Evolutionary conservation across 1,140 invertebrate species (phyloP).

Genomic region (Acromyrmex echinatior): DNA sequence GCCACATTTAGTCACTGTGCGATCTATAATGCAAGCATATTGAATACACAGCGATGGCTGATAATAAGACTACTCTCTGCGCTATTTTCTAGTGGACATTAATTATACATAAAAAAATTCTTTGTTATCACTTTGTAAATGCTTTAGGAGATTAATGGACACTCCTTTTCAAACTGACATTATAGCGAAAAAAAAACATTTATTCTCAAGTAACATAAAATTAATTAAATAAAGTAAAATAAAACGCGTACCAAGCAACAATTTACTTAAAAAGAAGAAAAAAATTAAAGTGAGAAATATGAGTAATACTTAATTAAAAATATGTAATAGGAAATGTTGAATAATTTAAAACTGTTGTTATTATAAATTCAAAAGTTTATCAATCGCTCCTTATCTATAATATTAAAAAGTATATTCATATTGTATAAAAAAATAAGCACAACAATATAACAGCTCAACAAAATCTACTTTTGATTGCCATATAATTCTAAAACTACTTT

Average conservation of each 20-base stretch:
- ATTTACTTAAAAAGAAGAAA: not conserved
- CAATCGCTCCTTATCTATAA: not conserved
- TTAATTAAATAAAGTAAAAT: constrained; percentile 22
- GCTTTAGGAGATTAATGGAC: not conserved
- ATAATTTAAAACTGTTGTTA: not conserved
- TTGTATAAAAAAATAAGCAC: not conserved
- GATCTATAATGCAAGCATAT: not conserved
- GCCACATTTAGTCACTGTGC: not conserved
- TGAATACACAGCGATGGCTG: too few relatives aligned
- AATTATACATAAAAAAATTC: not conserved
- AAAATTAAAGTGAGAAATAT: not conserved
- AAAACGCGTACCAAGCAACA: too few relatives aligned
- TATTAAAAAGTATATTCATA: not conserved
- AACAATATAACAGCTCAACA: not conserved
- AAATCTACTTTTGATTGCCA: not conserved
- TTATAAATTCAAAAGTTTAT: not conserved
- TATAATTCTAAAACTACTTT: not conserved
- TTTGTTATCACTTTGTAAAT: not conserved
- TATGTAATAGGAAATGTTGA: not conserved
- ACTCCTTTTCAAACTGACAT: not conserved
- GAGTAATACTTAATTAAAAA: not conserved
- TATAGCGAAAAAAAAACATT: not conserved
- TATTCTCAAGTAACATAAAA: not conserved
- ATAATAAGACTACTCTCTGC: not conserved
- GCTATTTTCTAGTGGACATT: not conserved